A percentile compares a stretch with the other conserved stretches of the same genome.
phyloP scores from a whole-genome alignment of 1,140 invertebrate species.

The Magallana ariakensis region DNA sequence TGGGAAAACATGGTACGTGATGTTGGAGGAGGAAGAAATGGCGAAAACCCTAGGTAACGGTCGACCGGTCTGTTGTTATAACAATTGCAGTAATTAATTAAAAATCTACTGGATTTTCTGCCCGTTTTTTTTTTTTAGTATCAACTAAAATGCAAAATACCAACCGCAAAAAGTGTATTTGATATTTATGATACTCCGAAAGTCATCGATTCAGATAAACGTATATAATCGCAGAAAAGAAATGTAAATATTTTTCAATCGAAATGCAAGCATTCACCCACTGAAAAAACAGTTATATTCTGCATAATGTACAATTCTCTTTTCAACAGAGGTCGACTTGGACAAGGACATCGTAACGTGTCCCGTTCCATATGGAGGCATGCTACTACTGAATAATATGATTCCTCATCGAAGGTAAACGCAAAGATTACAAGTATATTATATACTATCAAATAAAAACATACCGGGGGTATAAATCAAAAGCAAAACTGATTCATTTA shows the following conservation, averaged over 20 bases:
- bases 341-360: slow-evolving; percentile 66
- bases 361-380: slow-evolving; percentile 71
- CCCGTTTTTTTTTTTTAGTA: too few relatives aligned
- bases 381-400: slow-evolving; percentile 73
- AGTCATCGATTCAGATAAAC: too few relatives aligned
- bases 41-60: slow-evolving; percentile 68
- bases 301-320: too few relatives aligned
- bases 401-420: slow-evolving; percentile 73
- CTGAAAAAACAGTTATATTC: too few relatives aligned
- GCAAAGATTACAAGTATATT: background rate
- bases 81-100: too few relatives aligned
- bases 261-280: too few relatives aligned
- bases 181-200: background rate
- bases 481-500: too few relatives aligned
- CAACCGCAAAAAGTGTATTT: background rate
- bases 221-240: too few relatives aligned
- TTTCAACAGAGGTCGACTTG: slow-evolving; percentile 61
- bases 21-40: slow-evolving; percentile 73
- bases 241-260: too few relatives aligned
- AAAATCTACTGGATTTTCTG: background rate
- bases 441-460: too few relatives aligned
- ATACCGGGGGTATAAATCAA: too few relatives aligned
- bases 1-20: slow-evolving; percentile 74
- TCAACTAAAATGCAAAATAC: background rate
- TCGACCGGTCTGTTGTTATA: background rate